A percentile compares a stretch with the other conserved stretches of the same genome.
These are phyloP conservation scores for Phrynocephalus vlangalii DNA, from an alignment of 2,797 vertebrate genomes.

Conservation along the genomic window DNA sequence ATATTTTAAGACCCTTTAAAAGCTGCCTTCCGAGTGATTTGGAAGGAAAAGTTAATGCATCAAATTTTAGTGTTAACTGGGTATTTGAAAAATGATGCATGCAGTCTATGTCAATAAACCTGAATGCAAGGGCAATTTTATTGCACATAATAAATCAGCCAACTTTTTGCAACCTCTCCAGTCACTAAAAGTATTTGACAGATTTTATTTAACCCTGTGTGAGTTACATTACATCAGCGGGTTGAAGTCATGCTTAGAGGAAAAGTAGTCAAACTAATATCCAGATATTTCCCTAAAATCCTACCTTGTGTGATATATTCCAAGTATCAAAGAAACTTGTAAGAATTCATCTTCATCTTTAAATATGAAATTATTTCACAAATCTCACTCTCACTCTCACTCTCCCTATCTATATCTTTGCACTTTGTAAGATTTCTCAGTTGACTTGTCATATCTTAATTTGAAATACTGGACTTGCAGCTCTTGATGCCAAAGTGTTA, in stretches of 20 bases:
- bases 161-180: background rate
- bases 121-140: background rate
- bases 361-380: background rate
- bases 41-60: background rate
- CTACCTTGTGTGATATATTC: background rate
- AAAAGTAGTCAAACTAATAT: background rate
- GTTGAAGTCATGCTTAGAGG: background rate
- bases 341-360: background rate
- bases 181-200: background rate
- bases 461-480: slow-evolving; percentile 13
- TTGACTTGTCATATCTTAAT: slow-evolving; percentile 1
- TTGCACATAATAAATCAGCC: background rate
- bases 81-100: background rate
- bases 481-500: background rate
- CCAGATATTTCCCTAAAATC: background rate
- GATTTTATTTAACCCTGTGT: slow-evolving; percentile 6
- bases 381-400: background rate
- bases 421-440: background rate
- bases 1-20: slow-evolving; percentile 3
- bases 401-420: background rate
- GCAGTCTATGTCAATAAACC: background rate
- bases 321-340: background rate
- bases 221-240: background rate
- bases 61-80: background rate
- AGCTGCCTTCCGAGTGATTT: background rate